A percentile compares a stretch with the other conserved stretches of the same genome.
Evolutionary conservation across 2,888 invertebrate species (phyloP).

Genomic region (Sylvicola cinctus): DNA sequence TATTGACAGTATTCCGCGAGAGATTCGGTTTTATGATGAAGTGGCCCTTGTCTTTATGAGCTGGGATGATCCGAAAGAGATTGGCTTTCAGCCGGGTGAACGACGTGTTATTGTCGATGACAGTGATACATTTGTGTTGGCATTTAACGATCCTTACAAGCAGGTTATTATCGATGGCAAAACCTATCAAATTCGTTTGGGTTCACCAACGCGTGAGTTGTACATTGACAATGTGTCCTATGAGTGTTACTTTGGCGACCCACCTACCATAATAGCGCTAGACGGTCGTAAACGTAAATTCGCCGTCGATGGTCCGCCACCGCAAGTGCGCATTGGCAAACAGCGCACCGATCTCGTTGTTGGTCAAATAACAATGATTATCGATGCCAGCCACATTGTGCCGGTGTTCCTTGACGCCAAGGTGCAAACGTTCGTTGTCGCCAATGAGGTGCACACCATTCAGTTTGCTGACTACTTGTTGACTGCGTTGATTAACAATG

Average conservation of each 20-base stretch:
- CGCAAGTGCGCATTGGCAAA: slow-evolving; percentile 80
- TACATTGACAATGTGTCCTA: slow-evolving; percentile 76
- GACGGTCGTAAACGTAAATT: slow-evolving; percentile 57
- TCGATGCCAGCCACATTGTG: slow-evolving; percentile 57
- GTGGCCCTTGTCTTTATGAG: slow-evolving; percentile 68
- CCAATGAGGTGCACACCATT: slow-evolving; percentile 48
- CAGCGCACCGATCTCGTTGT: slow-evolving; percentile 63
- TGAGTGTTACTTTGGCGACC: slow-evolving; percentile 84
- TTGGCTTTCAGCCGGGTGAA: slow-evolving; percentile 64
- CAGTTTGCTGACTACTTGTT: slow-evolving; percentile 60
- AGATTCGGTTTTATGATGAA: slow-evolving; percentile 65
- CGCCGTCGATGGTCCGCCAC: slow-evolving; percentile 75
- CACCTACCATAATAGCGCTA: slow-evolving; percentile 59
- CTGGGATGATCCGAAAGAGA: slow-evolving; percentile 69
- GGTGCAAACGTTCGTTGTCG: slow-evolving; percentile 56
- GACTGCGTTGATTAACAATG: slow-evolving; percentile 59
- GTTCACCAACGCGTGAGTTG: slow-evolving; percentile 79
- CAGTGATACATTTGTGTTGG: slow-evolving; percentile 41
- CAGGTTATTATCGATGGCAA: slow-evolving; percentile 53
- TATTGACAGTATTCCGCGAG: slow-evolving; percentile 63
- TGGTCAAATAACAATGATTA: slow-evolving; percentile 65
- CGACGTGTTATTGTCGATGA: slow-evolving; percentile 57
- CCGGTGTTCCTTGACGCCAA: slow-evolving; percentile 70
- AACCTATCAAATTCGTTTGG: slow-evolving; percentile 61
- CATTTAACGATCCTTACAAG: slow-evolving; percentile 47